Evolutionary conservation across 1,140 invertebrate species (phyloP).

Genomic region (Drosophila rhopaloa): DNA sequence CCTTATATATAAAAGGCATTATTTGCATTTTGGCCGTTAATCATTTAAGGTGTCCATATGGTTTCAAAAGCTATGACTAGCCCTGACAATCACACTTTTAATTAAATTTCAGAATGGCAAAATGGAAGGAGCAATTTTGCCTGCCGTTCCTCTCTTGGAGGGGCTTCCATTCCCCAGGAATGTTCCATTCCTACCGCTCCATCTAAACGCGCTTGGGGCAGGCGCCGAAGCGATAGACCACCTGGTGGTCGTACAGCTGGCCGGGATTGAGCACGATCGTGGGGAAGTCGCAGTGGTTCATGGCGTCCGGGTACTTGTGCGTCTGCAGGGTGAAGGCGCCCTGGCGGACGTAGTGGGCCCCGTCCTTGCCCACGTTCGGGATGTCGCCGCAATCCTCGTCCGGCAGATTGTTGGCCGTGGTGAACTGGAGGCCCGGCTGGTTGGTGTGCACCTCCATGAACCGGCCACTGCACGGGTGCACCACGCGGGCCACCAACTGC

Average conservation of each 20-base stretch:
- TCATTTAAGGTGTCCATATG: no score
- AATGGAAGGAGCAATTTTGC: no score
- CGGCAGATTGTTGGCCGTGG: conserved; percentile 92
- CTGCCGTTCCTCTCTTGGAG: no score
- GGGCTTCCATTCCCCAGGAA: no score
- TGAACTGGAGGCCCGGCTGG: conserved; percentile 96
- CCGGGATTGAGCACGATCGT: conserved; percentile 90
- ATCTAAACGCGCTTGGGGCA: conserved; percentile 59
- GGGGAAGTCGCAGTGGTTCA: conserved; percentile 94
- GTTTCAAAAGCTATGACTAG: no score
- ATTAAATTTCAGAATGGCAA: background rate
- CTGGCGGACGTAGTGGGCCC: conserved; percentile 90
- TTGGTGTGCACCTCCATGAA: conserved; percentile 91
- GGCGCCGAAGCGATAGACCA: conserved; percentile 87
- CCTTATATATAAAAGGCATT: no score
- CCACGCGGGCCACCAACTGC: conserved; percentile 85
- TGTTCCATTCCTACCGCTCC: no score
- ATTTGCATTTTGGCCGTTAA: no score
- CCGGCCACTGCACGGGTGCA: conserved; percentile 90
- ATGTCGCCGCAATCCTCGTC: conserved; percentile 74
- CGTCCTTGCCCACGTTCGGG: conserved; percentile 89
- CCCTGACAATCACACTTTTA: background rate
- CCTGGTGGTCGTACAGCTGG: conserved; percentile 88
- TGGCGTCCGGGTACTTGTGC: conserved; percentile 95
- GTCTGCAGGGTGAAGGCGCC: conserved; percentile 95